Conservation (phyloP, 2,888 invertebrate genomes). For the Fragum fragum region DNA sequence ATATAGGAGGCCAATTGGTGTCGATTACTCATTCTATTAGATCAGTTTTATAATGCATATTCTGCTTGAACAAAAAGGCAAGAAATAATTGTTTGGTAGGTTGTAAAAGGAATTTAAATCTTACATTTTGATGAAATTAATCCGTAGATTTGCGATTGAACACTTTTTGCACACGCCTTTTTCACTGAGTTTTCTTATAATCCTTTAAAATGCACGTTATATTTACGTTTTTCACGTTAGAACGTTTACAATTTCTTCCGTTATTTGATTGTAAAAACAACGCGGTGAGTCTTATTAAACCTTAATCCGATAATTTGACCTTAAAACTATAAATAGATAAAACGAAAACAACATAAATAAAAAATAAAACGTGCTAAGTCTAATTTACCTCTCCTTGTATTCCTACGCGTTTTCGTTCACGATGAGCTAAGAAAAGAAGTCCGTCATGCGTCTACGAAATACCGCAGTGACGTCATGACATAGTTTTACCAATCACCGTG, state of each 20-base stretch:
- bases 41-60: too few relatives aligned
- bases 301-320: slow-evolving; percentile 2
- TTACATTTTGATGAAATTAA: too few relatives aligned
- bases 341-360: background rate
- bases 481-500: slow-evolving; percentile 17
- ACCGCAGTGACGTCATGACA: slow-evolving; percentile 23
- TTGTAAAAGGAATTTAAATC: too few relatives aligned
- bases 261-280: background rate
- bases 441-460: slow-evolving; percentile 10
- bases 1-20: too few relatives aligned
- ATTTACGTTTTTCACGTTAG: too few relatives aligned
- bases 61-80: too few relatives aligned
- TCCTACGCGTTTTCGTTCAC: background rate
- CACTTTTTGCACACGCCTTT: background rate
- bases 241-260: background rate
- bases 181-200: too few relatives aligned
- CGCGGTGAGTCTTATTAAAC: background rate
- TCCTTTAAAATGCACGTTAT: too few relatives aligned
- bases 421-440: slow-evolving; percentile 13
- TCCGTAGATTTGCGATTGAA: background rate
- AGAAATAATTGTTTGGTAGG: too few relatives aligned
- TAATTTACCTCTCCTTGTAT: slow-evolving; percentile 2
- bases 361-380: background rate
- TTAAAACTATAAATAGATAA: slow-evolving; percentile 18
- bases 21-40: too few relatives aligned